Base-by-base conservation (phyloP, 2,113 vertebrate species). In the Odontesthes bonariensis region DNA sequence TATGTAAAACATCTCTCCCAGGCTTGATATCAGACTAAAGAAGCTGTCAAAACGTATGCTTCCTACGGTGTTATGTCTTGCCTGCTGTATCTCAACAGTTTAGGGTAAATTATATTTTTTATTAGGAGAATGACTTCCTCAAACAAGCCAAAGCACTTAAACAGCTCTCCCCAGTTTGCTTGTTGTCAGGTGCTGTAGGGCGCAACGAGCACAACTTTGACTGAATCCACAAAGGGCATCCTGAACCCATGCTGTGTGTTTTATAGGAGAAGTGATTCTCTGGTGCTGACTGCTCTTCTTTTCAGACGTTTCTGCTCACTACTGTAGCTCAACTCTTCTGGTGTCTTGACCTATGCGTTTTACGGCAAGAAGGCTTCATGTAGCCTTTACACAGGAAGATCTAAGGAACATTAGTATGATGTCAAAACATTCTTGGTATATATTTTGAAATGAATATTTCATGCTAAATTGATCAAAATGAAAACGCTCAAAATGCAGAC, bases 381-480 rank as follows among this genome's bases (percentile, higher is more conserved):
- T 94, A 94, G 66, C 93, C 93, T 87, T 94, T 94, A 4, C 91
- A 93, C 93, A 93, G 64, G 1, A 64, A 61, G 10, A 42, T 10
- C 44, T 73, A 38, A 7, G 31, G 23, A 27, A 22, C 19, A 44
- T 6, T 20, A n/a, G 31, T 16, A 8, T 10, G 32, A 60, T 3
- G 32, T 46, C 31, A 13, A 69, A 9, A 72, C 5, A 0, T 9
- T 38, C 35, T 33, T 4, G 42, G 6, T 54, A 11, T 20, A 53
- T 16, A 14, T 31, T 55, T 35, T 60, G 16, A 4, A 31, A 52
- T 64, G 5, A 61, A 54, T 20, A 17, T 68, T 56, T 42, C 1
- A 54, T 77, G 10, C 27, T 11, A 42, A 42, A 42, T 42, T 8
- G 11, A 42, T 16, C 14, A 46, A 16, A 38, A 38, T 38, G 35